These are phyloP conservation scores for Lasioglossum lativentre DNA, from an alignment of 2,888 invertebrate species.

Conservation along the genomic window DNA sequence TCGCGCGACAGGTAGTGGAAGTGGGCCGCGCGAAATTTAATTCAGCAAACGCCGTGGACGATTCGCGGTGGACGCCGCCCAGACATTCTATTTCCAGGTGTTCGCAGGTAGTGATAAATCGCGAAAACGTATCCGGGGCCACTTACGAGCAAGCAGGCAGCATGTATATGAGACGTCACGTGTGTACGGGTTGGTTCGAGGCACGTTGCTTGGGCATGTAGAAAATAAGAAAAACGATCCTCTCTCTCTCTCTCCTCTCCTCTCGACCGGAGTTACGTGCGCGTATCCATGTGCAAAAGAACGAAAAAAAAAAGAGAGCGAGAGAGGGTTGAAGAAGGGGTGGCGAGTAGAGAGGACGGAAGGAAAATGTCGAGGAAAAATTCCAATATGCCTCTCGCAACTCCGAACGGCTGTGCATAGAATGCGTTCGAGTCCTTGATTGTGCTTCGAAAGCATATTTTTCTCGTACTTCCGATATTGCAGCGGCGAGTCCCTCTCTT, in stretches of 20 bases:
- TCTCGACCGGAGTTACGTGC: not conserved
- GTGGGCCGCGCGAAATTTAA: conserved; percentile 27
- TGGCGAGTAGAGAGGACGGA: conserved; percentile 32
- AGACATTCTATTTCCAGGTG: conserved; percentile 58
- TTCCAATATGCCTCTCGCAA: conserved; percentile 82
- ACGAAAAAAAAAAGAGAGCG: conserved; percentile 9
- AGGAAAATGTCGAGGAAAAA: conserved; percentile 76
- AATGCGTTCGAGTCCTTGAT: conserved; percentile 83
- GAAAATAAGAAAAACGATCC: conserved; percentile 21
- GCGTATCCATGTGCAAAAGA: conserved; percentile 1
- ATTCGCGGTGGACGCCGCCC: conserved; percentile 27
- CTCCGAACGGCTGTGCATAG: conserved; percentile 79
- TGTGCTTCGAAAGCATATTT: conserved; percentile 83
- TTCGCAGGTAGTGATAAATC: conserved; percentile 63
- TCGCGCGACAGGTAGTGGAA: not conserved
- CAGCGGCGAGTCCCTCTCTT: conserved; percentile 70
- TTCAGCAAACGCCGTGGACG: conserved; percentile 27
- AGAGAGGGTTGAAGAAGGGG: conserved; percentile 30
- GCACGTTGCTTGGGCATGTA: conserved; percentile 61
- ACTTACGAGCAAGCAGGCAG: conserved; percentile 55
- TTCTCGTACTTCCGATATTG: conserved; percentile 78
- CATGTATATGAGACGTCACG: conserved; percentile 58
- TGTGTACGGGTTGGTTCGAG: conserved; percentile 50
- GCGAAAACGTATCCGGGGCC: conserved; percentile 54
- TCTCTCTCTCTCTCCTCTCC: not conserved